Evolutionary conservation across 1,140 invertebrate genomes (phyloP), one percentile per base, ranked within the genome.

Genomic region (Rhyzopertha dominica): DNA sequence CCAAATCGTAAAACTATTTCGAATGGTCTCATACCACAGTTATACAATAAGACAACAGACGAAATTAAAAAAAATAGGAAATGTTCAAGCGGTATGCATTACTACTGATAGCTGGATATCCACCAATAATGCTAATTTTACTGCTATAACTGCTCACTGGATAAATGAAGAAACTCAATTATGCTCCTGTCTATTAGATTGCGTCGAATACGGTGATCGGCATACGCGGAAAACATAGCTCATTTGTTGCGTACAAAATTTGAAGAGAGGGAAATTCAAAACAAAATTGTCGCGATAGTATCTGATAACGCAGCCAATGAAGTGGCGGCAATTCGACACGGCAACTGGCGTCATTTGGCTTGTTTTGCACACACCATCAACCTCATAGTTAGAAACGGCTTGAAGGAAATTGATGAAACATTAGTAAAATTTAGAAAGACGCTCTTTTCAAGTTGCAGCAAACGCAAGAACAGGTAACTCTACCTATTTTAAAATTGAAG

Each of bases 361-460:
- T 61, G 62, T 26, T 58, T 61, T 39, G 54, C 60, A 0, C 62
- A 62, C 25, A 56, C 50, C 0, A 13, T 63, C 5, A 59, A 62
- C 41, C 29, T 62, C 10, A 50, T 62, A 0, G 49, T 53, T 13
- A 28, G 36, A 30, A 13, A 22, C 9, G 34, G 28, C 14, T 10
- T 53, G 14, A 37, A 17, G 4, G 9, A 29, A 38, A 14, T 34
- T 1, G 7, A 46, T 38, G 13, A 10, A 5, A 50, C 23, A 26
- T 16, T 53, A 43, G 34, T 22, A 49, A 53, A 23, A 32, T 22
- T 20, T 43, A 49, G 30, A 41, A 35, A 2, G 13, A 32, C 23
- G 40, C 40, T 1, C 5, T 12, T 3, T 29, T 19, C 5, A 53
- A 32, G 36, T 26, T 56, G 5, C 5, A 32, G 29, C 13, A 34